Conservation (phyloP, 1,140 invertebrate species). For the Archegozetes longisetosus region DNA sequence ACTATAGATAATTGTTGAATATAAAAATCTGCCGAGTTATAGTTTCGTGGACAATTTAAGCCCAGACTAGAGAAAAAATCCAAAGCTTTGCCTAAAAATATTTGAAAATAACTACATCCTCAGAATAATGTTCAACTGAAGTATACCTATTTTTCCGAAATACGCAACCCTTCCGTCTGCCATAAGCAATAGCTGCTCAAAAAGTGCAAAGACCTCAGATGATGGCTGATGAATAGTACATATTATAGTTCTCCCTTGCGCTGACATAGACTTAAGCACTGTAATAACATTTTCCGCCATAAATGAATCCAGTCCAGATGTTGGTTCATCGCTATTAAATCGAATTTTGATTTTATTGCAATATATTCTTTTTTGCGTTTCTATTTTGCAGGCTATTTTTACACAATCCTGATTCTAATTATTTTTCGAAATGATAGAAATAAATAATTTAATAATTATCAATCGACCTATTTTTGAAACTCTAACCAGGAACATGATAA, state of each 20-base stretch:
- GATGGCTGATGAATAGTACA: slow-evolving; percentile 93
- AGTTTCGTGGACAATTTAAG: slow-evolving; percentile 45
- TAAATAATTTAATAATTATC: no score
- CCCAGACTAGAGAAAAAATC: slow-evolving; percentile 27
- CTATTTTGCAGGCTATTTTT: no score
- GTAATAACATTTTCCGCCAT: slow-evolving; percentile 80
- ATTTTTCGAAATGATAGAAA: no score
- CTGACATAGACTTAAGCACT: slow-evolving; percentile 47
- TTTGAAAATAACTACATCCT: background rate
- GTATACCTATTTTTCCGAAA: slow-evolving; percentile 59
- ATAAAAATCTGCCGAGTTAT: slow-evolving; percentile 86
- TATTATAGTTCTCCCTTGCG: slow-evolving; percentile 79
- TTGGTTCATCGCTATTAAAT: slow-evolving; percentile 95
- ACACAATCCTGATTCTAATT: no score
- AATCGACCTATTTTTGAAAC: no score
- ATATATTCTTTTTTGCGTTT: no score
- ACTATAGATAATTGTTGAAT: slow-evolving; percentile 76
- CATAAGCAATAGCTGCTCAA: slow-evolving; percentile 76
- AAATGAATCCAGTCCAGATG: slow-evolving; percentile 76
- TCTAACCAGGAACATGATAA: no score
- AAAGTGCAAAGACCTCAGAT: slow-evolving; percentile 78
- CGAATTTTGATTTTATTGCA: no score
- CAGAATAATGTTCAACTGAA: slow-evolving; percentile 30
- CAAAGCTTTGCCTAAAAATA: background rate
- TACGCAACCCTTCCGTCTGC: slow-evolving; percentile 82